A percentile compares a stretch with the other conserved stretches of the same genome.
Conservation (phyloP, 2,113 vertebrate species). For the Balaeniceps rex region DNA sequence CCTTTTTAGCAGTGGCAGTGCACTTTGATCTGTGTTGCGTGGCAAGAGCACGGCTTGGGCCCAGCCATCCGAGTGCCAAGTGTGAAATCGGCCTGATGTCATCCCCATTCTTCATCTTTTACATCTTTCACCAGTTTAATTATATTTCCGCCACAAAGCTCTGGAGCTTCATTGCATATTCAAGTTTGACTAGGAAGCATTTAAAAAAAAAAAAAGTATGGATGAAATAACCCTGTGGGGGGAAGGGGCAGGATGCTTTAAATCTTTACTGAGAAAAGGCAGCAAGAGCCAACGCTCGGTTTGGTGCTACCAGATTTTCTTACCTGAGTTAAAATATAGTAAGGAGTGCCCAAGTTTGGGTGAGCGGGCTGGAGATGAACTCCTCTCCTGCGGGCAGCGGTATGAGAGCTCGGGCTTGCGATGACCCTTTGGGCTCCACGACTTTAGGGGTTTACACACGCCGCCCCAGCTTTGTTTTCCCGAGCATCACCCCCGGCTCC, state of each 20-base stretch:
- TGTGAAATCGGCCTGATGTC: conserved; percentile 99
- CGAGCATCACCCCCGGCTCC: neutral
- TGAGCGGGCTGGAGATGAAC: neutral
- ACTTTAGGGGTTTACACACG: neutral
- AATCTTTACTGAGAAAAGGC: conserved; percentile 33
- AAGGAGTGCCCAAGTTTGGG: neutral
- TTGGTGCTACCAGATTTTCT: neutral
- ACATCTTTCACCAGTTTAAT: conserved; percentile 98
- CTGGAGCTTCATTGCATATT: conserved; percentile 91
- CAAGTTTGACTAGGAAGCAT: conserved; percentile 96
- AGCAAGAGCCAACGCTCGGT: neutral
- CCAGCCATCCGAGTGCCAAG: conserved; percentile 93
- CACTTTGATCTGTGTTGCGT: conserved; percentile 99
- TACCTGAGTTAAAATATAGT: neutral
- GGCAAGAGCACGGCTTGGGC: conserved; percentile 91
- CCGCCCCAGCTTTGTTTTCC: neutral
- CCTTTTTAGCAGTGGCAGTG: conserved; percentile 87
- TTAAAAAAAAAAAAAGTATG: conserved; percentile 79
- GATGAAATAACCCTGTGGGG: conserved; percentile 85
- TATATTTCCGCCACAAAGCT: conserved; percentile 95
- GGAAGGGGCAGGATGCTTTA: conserved; percentile 73
- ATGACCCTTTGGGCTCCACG: neutral
- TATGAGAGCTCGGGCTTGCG: neutral
- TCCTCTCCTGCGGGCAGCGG: neutral
- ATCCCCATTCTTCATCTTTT: conserved; percentile 95